Base-by-base conservation (phyloP, 2,888 invertebrate species). In the Pristionchus entomophagus region DNA sequence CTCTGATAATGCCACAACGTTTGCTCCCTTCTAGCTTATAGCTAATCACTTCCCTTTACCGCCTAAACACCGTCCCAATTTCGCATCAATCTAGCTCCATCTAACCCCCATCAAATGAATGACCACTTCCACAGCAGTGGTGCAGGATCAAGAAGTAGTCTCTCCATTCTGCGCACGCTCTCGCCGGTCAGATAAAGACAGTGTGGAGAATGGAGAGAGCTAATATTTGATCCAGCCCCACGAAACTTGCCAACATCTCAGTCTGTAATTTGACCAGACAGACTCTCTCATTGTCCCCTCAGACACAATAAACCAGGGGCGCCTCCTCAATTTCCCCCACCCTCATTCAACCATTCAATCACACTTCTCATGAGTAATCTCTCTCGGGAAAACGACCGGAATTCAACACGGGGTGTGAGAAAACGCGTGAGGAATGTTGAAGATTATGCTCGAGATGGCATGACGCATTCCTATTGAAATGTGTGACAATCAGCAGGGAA, bases 321-420 rank as follows among this genome's bases (percentile, higher is more conserved):
- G 26, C 26, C 41, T 32, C 32, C 73, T 73, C 73, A 73, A 41
- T 35, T 45, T 73, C 38, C 12, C 73, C 38, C 22, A n/a, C n/a
- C n/a, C n/a, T n/a, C n/a, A n/a, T n/a, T n/a, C n/a, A n/a, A n/a
- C 73, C 45, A 45, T 14, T 73, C 73, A 73, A 32, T 73, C 73
- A 73, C 73, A 73, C 41, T 45, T 22, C 8, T 73, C 73, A 73
- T 73, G 73, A 73, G 73, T 73, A 73, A 73, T 73, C 73, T 69
- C 62, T 62, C 62, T 62, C 65, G 35, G 17, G 65, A 65, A n/a
- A n/a, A 65, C 35, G 65, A n/a, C n/a, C 22, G 56, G 56, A 35
- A 65, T 35, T 65, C 19, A 19, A 38, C 38, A 32, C 19, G 38
- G n/a, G 73, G n/a, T n/a, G n/a, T 38, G n/a, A 41, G 19, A 73